Evolutionary conservation across 2,888 invertebrate species (phyloP), one percentile per base, ranked within the genome.

Genomic region (Drosophila tanythrix): DNA sequence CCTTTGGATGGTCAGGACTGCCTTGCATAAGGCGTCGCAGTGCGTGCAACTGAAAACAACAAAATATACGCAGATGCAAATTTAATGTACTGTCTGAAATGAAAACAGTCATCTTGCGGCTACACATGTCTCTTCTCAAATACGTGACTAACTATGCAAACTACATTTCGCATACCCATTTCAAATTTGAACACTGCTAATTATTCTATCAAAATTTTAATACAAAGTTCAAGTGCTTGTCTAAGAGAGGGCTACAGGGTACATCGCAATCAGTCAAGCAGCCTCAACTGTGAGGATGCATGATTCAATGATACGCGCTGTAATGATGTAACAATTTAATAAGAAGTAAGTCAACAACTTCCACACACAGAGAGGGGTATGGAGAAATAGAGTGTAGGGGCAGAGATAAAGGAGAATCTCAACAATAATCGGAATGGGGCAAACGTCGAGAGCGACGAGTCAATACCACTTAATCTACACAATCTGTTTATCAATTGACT

Each of bases 21-120:
- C 98, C 97, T 93, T 97, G 97, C 97, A 97, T 97, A 93, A 98
- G 94, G 87, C 96, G 95, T 86, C 98, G 94, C 87, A 98, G 94
- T 76, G 95, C 97, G 93, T 96, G 96, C 93, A 98, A 94, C 98
- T 98, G 94, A 10, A 79, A 69, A 29, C 46, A 8, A 15, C 15
- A 15, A 25, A 46, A 15, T 15, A 25, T 3, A 46, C 8, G 21
- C 7, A 46, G 4, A 15, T 25, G 25, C 2, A 46, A 46, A 15
- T 15, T 0, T 15, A 2, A 25, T 25, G 21, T 25, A 8, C 1
- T 2, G 13, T 21, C 7, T 13, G 43, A 46, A 46, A 46, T 21
- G 21, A 13, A 46, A 13, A 21, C 13, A 1, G 25, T 2, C 46
- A 46, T 4, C 15, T 8, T 46, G 3, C 13, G 13, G 6, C 43